Evolutionary conservation across 2,888 invertebrate genomes (phyloP).

Genomic region (Ferdinandea cuprea): DNA sequence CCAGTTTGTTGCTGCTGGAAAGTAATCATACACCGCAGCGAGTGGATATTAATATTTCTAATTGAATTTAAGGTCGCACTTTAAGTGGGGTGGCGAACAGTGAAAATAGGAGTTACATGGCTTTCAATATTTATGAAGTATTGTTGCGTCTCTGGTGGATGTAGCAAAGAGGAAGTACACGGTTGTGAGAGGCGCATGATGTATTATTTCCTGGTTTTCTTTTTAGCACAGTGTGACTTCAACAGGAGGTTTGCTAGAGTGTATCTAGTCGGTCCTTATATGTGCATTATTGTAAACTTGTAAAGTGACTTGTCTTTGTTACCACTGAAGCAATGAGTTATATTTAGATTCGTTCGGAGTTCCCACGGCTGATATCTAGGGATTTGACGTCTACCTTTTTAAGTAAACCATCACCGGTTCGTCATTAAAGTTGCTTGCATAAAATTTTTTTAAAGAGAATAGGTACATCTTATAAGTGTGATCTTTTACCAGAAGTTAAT

Average conservation of each 20-base stretch:
- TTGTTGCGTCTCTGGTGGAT: slow-evolving; percentile 25
- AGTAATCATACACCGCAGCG: background rate
- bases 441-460: too few species aligned
- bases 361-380: too few species aligned
- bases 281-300: background rate
- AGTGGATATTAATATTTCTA: slow-evolving; percentile 39
- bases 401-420: too few species aligned
- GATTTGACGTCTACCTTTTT: too few species aligned
- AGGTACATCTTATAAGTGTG: too few species aligned
- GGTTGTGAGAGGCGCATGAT: slow-evolving; percentile 23
- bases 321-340: too few species aligned
- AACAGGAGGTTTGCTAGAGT: background rate
- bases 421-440: too few species aligned
- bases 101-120: slow-evolving; percentile 5
- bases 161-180: slow-evolving; percentile 51
- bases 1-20: slow-evolving; percentile 36
- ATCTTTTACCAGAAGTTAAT: too few species aligned
- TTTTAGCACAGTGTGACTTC: background rate
- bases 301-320: too few species aligned
- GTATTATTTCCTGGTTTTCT: slow-evolving; percentile 30
- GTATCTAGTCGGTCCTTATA: background rate
- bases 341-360: too few species aligned
- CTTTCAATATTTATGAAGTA: slow-evolving; percentile 49
- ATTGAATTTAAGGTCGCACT: slow-evolving; percentile 65
- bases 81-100: slow-evolving; percentile 7